Evolutionary conservation across 2,797 vertebrate species (phyloP), one percentile per base, ranked within the genome.

Genomic region (Momotus momota): DNA sequence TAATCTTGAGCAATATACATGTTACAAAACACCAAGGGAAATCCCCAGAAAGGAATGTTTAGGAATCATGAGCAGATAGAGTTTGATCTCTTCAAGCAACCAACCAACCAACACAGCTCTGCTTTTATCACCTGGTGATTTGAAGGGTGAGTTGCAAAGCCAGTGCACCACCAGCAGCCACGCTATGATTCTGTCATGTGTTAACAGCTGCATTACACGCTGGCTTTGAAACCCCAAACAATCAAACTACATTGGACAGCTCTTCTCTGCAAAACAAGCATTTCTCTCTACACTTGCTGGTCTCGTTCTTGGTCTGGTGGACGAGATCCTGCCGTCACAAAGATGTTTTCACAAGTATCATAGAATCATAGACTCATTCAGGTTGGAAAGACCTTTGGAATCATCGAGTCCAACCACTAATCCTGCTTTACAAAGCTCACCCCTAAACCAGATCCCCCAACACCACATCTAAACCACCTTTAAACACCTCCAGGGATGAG

Each of bases 1-100:
- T 94, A 84, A 94, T 71, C 93, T 92, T 48, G 35, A 82, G 45
- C 26, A 21, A 71, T 14, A 26, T 21, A 52, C 58, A 46, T 1
- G 38, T 93, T 94, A 93, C 71, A 92, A 92, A 97, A 93, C 46
- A 64, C 35, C 35, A 81, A 58, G 19, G 27, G 40, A 71, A 87
- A 40, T 41, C 45, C 61, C 64, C 26, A 35, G 51, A 18, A 85
- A 62, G 18, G 45, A 73, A 2, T 2, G 29, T 65, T 87, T 71
- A 35, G 51, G 67, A 21, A 16, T 2, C 45, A 21, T 35, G 5
- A 69, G 41, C 12, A 48, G 26, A 41, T 4, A 21, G 8, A 54
- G 10, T 26, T 81, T 48, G 4, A 40, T 6, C 15, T 75, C 35
- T 70, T 43, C 35, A 57, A 74, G 23, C 8, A 9, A 31, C 27